Conservation (phyloP, 2,888 invertebrate species). For the Xylocampa areola region DNA sequence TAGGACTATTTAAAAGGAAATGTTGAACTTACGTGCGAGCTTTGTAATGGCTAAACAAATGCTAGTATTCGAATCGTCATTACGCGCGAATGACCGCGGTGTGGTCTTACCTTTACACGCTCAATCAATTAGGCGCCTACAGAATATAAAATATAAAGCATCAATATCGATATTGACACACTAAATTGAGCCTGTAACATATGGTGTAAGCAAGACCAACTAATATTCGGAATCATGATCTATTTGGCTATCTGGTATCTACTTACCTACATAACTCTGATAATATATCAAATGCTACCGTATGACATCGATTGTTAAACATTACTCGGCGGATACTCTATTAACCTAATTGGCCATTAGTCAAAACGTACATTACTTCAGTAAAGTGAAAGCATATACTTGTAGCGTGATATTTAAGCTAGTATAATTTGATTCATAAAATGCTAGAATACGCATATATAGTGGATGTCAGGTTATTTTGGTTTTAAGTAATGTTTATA, state of each 20-base stretch:
- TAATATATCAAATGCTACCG: conserved; percentile 33
- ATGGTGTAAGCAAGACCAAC: conserved; percentile 3
- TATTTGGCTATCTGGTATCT: conserved; percentile 14
- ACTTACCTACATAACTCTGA: neutral
- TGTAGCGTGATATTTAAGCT: conserved; percentile 6
- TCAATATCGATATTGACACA: neutral
- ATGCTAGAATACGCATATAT: neutral
- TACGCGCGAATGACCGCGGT: no score
- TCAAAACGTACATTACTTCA: conserved; percentile 46
- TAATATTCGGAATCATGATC: conserved; percentile 18
- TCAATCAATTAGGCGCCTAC: no score
- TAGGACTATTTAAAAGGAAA: no score
- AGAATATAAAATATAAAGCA: no score
- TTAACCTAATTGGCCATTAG: conserved; percentile 59
- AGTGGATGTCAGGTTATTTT: neutral
- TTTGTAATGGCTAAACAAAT: no score
- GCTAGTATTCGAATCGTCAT: no score
- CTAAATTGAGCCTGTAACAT: neutral
- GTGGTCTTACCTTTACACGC: no score
- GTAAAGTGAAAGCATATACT: conserved; percentile 16
- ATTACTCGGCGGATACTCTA: conserved; percentile 40
- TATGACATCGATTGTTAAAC: conserved; percentile 32
- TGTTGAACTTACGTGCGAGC: no score
- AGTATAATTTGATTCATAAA: conserved; percentile 1
- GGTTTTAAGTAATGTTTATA: no score